phyloP scores from a whole-genome alignment of 2,888 invertebrate species.

The Acholoe squamosa region DNA sequence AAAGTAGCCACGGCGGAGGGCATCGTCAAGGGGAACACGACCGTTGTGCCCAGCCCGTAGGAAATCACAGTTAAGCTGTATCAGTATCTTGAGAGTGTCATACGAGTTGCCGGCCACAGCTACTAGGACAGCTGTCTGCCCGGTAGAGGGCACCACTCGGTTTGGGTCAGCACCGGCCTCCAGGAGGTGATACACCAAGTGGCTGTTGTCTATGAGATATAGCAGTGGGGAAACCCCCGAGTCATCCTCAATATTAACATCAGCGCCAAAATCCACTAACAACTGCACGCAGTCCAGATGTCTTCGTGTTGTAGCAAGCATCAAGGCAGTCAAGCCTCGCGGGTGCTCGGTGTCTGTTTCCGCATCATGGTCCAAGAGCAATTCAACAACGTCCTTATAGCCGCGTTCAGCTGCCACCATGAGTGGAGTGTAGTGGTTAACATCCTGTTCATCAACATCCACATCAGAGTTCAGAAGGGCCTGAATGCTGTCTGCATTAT shows the following conservation, averaged over 20 bases:
- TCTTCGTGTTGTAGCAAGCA: conserved; percentile 28
- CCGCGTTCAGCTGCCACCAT: conserved; percentile 56
- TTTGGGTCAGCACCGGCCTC: conserved; percentile 63
- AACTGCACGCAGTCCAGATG: neutral
- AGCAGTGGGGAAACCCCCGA: conserved; percentile 50
- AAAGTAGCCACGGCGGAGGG: conserved; percentile 6
- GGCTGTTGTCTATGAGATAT: conserved; percentile 25
- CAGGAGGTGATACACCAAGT: conserved; percentile 38
- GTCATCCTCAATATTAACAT: conserved; percentile 37
- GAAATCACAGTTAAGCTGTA: conserved; percentile 59
- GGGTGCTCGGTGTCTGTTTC: neutral
- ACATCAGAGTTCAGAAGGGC: neutral
- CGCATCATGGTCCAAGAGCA: conserved; percentile 51
- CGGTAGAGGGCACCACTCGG: neutral
- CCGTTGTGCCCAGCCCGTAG: neutral
- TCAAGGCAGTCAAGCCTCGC: neutral
- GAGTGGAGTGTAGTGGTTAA: conserved; percentile 25
- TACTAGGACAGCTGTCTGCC: neutral
- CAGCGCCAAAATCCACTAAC: conserved; percentile 57
- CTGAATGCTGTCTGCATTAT: neutral
- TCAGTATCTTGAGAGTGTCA: conserved; percentile 38
- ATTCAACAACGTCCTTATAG: neutral
- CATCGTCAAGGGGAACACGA: neutral
- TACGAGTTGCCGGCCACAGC: conserved; percentile 4
- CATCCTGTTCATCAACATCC: conserved; percentile 6